phyloP scores from a whole-genome alignment of 2,113 vertebrate genomes.

The Gracilinanus agilis region DNA sequence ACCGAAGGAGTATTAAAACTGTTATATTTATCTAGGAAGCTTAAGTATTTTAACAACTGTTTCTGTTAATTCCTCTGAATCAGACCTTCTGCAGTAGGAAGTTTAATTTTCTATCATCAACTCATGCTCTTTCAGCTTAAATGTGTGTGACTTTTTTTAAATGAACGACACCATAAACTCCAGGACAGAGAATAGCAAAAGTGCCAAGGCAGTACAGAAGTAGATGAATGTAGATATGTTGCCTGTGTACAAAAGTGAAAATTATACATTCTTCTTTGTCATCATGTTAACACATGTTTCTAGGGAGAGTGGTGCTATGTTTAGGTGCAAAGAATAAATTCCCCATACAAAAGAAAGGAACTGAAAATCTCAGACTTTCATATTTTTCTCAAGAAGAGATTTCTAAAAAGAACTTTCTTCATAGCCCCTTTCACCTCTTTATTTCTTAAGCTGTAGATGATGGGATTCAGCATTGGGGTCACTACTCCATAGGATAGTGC shows the following conservation, averaged over 20 bases:
- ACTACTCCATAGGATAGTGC: slow-evolving; percentile 67
- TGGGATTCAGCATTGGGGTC: slow-evolving; percentile 75
- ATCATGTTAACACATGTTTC: neutral
- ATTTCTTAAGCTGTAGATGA: slow-evolving; percentile 78
- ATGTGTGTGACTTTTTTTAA: neutral
- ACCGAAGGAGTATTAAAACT: too few relatives aligned
- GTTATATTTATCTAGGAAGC: too few relatives aligned
- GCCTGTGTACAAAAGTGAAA: neutral
- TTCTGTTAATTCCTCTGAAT: neutral
- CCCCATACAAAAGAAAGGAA: neutral
- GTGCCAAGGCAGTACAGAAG: neutral
- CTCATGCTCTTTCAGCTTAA: too few relatives aligned
- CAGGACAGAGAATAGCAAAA: neutral
- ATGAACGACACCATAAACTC: neutral
- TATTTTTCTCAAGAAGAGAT: slow-evolving; percentile 30
- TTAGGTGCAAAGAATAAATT: neutral
- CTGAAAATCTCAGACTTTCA: neutral
- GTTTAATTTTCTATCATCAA: too few relatives aligned
- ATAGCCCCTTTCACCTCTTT: slow-evolving; percentile 70
- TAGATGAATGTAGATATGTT: neutral
- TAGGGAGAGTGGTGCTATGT: neutral
- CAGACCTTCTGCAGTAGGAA: too few relatives aligned
- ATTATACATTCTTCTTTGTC: neutral
- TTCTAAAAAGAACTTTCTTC: slow-evolving; percentile 56
- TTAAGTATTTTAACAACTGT: too few relatives aligned